phyloP scores from a whole-genome alignment of 30 jellyfish, hydroid and myxozoan genomes.

The Aurelia sp. region DNA sequence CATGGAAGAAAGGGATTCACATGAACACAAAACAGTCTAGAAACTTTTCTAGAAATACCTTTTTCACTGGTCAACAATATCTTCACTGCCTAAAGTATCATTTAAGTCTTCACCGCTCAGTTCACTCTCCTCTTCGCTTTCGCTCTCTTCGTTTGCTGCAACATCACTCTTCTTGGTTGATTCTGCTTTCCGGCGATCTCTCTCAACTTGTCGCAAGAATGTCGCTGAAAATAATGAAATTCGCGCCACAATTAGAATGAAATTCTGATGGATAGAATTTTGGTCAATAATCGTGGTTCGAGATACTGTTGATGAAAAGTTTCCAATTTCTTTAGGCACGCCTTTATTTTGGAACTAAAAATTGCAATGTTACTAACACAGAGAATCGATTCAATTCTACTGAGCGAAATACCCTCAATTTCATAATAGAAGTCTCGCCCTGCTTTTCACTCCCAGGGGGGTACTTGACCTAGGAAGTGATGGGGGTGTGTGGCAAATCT shows the following conservation, averaged over 20 bases:
- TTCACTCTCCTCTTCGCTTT: conserved; percentile 10
- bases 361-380: too few relatives aligned
- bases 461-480: too few relatives aligned
- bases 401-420: too few relatives aligned
- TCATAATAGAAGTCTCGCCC: too few relatives aligned
- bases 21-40: background rate
- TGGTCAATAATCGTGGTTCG: background rate
- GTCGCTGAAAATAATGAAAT: conserved; percentile 53
- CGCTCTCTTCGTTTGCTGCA: background rate
- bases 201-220: conserved; percentile 75
- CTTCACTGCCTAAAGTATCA: conserved; percentile 17
- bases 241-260: background rate
- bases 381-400: too few relatives aligned
- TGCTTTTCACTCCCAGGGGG: too few relatives aligned
- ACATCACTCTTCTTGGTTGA: background rate
- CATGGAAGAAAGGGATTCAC: too few relatives aligned
- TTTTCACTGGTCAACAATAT: background rate
- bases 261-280: background rate
- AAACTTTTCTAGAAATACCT: background rate
- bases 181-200: conserved; percentile 50
- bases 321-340: too few relatives aligned
- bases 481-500: too few relatives aligned
- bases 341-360: too few relatives aligned
- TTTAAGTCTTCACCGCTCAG: conserved; percentile 8
- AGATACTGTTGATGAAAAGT: background rate